Conservation (phyloP, 2,888 invertebrate genomes). For the Zygaena filipendulae region DNA sequence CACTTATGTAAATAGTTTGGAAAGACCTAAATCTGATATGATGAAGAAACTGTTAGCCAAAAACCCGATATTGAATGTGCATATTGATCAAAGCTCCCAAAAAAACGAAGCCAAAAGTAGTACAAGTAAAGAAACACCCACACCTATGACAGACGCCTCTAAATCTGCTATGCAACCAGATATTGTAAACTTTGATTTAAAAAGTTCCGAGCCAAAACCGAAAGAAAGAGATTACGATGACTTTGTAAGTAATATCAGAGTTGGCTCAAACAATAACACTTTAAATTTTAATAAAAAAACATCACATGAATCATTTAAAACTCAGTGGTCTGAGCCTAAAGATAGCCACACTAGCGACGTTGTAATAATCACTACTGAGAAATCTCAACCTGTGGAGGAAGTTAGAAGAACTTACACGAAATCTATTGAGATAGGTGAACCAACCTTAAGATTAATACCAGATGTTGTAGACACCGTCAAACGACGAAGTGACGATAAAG, state of each 20-base stretch:
- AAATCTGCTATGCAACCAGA: slow-evolving; percentile 59
- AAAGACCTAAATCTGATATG: slow-evolving; percentile 71
- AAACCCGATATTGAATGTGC: slow-evolving; percentile 58
- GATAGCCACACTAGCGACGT: slow-evolving; percentile 37
- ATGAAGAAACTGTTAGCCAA: slow-evolving; percentile 68
- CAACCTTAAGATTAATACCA: slow-evolving; percentile 42
- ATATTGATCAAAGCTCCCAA: slow-evolving; percentile 42
- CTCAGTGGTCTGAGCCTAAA: slow-evolving; percentile 46
- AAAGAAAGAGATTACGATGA: slow-evolving; percentile 48
- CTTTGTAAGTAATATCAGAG: slow-evolving; percentile 58
- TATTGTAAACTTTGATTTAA: slow-evolving; percentile 59
- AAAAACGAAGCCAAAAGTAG: slow-evolving; percentile 38
- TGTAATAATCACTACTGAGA: slow-evolving; percentile 57
- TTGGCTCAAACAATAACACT: slow-evolving; percentile 57
- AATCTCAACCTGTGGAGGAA: slow-evolving; percentile 36
- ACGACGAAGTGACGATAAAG: slow-evolving; percentile 38
- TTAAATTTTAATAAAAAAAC: slow-evolving; percentile 42
- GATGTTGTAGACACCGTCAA: slow-evolving; percentile 56
- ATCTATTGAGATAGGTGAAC: slow-evolving; percentile 59
- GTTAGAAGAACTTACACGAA: slow-evolving; percentile 54
- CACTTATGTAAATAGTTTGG: slow-evolving; percentile 69
- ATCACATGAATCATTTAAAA: slow-evolving; percentile 30
- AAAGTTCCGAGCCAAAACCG: slow-evolving; percentile 38
- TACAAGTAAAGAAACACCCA: slow-evolving; percentile 33
- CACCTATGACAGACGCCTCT: slow-evolving; percentile 44